Evolutionary conservation across 2,888 invertebrate species (phyloP).

Genomic region (Bursaphelenchus okinawaensis): DNA sequence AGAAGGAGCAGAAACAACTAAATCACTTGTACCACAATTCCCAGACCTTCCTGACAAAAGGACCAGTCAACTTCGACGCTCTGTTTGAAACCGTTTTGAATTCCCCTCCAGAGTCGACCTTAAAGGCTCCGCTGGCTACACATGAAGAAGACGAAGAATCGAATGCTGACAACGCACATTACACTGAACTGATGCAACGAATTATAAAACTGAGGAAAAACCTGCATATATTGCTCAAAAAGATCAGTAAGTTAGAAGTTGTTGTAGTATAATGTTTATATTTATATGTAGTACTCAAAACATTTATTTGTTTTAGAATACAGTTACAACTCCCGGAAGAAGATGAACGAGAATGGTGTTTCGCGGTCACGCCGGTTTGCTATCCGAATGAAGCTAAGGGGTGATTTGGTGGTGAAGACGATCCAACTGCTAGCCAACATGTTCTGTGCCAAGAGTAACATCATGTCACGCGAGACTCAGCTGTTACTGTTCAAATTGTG

Average conservation of each 20-base stretch:
- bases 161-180: conserved; percentile 1
- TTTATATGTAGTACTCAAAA: too few species aligned
- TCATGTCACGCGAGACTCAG: not conserved
- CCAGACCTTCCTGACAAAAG: not conserved
- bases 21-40: conserved; percentile 1
- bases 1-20: conserved; percentile 10
- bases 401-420: not conserved
- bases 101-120: not conserved
- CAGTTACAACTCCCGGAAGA: conserved; percentile 4
- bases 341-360: not conserved
- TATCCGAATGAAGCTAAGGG: conserved; percentile 1
- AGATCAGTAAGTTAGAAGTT: conserved; percentile 2
- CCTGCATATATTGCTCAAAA: conserved; percentile 1
- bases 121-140: conserved; percentile 9
- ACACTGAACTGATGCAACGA: not conserved
- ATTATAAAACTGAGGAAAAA: conserved; percentile 1
- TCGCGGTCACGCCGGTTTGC: conserved; percentile 10
- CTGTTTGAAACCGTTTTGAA: conserved; percentile 1
- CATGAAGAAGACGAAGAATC: not conserved
- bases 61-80: conserved; percentile 4
- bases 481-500: conserved; percentile 9
- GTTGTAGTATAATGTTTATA: too few species aligned
- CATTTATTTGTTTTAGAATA: not conserved
- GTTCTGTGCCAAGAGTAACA: not conserved
- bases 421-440: not conserved